These are phyloP conservation scores for Malthinus seriepunctatus DNA, from an alignment of 2,888 invertebrate species.

Conservation along the genomic window DNA sequence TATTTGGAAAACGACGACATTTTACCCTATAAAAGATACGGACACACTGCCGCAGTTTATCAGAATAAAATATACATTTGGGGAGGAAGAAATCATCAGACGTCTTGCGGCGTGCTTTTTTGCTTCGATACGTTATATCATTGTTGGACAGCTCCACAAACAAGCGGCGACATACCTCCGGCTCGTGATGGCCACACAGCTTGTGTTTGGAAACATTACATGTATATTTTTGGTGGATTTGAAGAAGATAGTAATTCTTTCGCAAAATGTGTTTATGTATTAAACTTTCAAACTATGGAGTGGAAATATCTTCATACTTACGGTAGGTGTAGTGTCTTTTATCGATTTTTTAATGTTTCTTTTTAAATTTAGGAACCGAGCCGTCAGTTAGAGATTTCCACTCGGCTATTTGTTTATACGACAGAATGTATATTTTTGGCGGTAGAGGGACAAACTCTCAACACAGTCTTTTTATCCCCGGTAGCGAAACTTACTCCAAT, in stretches of 20 bases:
- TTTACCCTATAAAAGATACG: conserved; percentile 84
- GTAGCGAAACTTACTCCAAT: conserved; percentile 78
- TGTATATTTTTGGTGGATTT: conserved; percentile 92
- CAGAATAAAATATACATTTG: conserved; percentile 81
- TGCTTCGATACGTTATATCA: conserved; percentile 76
- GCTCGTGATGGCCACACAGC: conserved; percentile 93
- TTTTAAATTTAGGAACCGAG: conserved; percentile 38
- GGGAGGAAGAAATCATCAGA: conserved; percentile 89
- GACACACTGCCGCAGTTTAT: conserved; percentile 87
- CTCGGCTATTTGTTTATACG: conserved; percentile 76
- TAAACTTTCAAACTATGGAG: conserved; percentile 72
- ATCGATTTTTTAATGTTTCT: not conserved
- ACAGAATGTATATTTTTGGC: conserved; percentile 88
- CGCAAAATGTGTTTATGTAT: conserved; percentile 75
- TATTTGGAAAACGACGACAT: conserved; percentile 55
- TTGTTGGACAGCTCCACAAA: conserved; percentile 68
- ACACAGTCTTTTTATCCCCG: conserved; percentile 64
- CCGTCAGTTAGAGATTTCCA: conserved; percentile 82
- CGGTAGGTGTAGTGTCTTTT: conserved; percentile 53
- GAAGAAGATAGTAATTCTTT: conserved; percentile 82
- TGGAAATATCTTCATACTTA: conserved; percentile 70
- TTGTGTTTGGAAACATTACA: conserved; percentile 74
- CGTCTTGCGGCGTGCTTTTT: conserved; percentile 78
- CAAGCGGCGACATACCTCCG: conserved; percentile 72
- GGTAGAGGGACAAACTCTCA: conserved; percentile 73